These are phyloP conservation scores for Eurosta solidaginis DNA, from an alignment of 1,140 invertebrate genomes.

Conservation along the genomic window DNA sequence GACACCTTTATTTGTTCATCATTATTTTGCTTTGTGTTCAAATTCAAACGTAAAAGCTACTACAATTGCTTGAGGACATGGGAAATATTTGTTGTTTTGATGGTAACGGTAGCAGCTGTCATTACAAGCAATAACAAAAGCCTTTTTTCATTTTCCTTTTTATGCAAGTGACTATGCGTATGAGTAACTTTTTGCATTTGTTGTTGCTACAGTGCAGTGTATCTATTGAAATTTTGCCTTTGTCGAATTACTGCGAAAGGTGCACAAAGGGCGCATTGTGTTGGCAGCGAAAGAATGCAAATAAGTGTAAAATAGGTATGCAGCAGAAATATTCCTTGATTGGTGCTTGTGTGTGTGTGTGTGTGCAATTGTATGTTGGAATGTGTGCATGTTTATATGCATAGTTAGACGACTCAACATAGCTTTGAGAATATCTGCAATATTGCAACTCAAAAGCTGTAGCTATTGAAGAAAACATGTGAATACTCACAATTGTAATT, in stretches of 20 bases:
- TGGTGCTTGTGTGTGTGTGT: background rate
- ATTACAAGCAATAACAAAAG: background rate
- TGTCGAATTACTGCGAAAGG: background rate
- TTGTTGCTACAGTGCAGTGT: background rate
- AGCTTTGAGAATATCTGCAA: no score
- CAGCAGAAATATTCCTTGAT: background rate
- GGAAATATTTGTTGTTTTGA: background rate
- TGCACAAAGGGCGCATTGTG: conserved; percentile 22
- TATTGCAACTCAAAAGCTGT: background rate
- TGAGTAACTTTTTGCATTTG: background rate
- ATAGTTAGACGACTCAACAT: background rate
- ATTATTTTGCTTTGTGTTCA: background rate
- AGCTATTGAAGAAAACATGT: background rate
- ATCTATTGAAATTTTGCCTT: background rate
- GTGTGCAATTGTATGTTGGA: background rate
- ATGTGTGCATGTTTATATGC: background rate
- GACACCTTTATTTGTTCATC: background rate
- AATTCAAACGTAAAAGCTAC: background rate
- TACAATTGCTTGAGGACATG: background rate
- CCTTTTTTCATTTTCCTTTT: background rate
- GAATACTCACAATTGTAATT: background rate
- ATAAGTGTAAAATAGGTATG: background rate
- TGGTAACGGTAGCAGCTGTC: background rate
- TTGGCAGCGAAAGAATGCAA: background rate
- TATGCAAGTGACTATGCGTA: background rate